phyloP scores from a whole-genome alignment of 2,888 invertebrate species.

The Coenonympha glycerion region DNA sequence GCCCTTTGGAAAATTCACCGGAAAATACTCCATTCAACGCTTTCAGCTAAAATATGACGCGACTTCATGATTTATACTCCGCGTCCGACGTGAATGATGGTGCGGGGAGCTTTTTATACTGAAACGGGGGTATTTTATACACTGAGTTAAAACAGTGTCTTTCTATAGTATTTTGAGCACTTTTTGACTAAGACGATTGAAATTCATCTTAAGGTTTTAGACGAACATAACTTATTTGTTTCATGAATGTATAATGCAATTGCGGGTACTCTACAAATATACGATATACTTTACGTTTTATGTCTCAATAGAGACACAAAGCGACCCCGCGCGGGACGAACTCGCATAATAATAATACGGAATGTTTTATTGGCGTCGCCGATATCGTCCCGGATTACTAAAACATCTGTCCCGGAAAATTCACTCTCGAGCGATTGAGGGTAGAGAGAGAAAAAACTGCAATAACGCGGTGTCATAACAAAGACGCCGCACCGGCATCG shows the following conservation, averaged over 20 bases:
- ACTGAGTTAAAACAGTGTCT: background rate
- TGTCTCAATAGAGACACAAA: slow-evolving; percentile 30
- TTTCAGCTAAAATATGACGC: slow-evolving; percentile 28
- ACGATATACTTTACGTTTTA: slow-evolving; percentile 28
- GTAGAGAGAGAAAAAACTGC: slow-evolving; percentile 73
- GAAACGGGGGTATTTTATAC: background rate
- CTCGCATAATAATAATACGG: slow-evolving; percentile 51
- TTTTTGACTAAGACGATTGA: background rate
- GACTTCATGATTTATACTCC: slow-evolving; percentile 29
- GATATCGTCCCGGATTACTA: slow-evolving; percentile 52
- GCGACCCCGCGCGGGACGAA: slow-evolving; percentile 26
- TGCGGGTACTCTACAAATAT: background rate
- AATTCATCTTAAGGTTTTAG: background rate
- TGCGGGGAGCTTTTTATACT: slow-evolving; percentile 1
- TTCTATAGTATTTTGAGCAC: background rate
- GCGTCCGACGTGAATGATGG: slow-evolving; percentile 27
- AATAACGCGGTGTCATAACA: slow-evolving; percentile 75
- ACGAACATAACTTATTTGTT: background rate
- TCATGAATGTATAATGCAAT: background rate
- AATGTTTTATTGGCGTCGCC: slow-evolving; percentile 57
- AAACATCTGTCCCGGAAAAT: slow-evolving; percentile 76
- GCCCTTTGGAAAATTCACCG: slow-evolving; percentile 39
- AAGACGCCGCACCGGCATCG: slow-evolving; percentile 68
- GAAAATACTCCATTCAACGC: slow-evolving; percentile 38
- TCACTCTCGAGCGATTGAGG: slow-evolving; percentile 67